Evolutionary conservation across 2,797 vertebrate species (phyloP).

Genomic region (Peromyscus aztecus): DNA sequence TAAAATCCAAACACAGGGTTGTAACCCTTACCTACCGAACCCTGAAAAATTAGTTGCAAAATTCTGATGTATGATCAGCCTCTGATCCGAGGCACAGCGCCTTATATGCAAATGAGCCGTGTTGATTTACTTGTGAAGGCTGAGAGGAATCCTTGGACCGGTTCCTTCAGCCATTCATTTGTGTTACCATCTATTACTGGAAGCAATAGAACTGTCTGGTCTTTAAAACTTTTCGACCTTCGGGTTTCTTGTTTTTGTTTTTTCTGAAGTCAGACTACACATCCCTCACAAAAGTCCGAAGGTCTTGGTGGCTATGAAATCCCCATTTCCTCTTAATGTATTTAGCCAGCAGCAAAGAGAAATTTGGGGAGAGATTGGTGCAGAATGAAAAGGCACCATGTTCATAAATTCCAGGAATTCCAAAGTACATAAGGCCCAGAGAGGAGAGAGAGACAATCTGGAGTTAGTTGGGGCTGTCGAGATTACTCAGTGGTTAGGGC

Average conservation of each 20-base stretch:
- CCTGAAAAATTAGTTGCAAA: slow-evolving; percentile 20
- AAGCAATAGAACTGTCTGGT: slow-evolving; percentile 70
- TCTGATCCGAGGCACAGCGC: slow-evolving; percentile 1
- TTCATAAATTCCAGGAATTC: slow-evolving; percentile 47
- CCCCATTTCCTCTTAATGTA: slow-evolving; percentile 59
- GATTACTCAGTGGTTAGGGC: too few relatives aligned
- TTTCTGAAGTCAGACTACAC: slow-evolving; percentile 67
- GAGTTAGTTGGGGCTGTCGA: too few relatives aligned
- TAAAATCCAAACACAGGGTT: neutral
- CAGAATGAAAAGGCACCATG: slow-evolving; percentile 77
- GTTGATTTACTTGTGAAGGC: slow-evolving; percentile 63
- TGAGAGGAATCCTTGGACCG: slow-evolving; percentile 61
- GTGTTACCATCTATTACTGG: slow-evolving; percentile 9
- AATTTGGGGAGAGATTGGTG: slow-evolving; percentile 24
- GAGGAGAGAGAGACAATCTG: too few relatives aligned
- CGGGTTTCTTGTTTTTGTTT: neutral
- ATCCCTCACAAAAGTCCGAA: slow-evolving; percentile 52
- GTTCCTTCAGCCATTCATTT: slow-evolving; percentile 31
- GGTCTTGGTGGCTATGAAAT: slow-evolving; percentile 73
- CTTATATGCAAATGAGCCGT: slow-evolving; percentile 60
- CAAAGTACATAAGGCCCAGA: slow-evolving; percentile 58
- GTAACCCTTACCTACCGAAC: neutral
- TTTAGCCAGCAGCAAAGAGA: slow-evolving; percentile 65
- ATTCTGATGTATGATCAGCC: neutral
- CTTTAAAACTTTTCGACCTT: slow-evolving; percentile 56